phyloP scores from a whole-genome alignment of 35 echinoderm and acorn worm species.

The Stichopus chloronotus region DNA sequence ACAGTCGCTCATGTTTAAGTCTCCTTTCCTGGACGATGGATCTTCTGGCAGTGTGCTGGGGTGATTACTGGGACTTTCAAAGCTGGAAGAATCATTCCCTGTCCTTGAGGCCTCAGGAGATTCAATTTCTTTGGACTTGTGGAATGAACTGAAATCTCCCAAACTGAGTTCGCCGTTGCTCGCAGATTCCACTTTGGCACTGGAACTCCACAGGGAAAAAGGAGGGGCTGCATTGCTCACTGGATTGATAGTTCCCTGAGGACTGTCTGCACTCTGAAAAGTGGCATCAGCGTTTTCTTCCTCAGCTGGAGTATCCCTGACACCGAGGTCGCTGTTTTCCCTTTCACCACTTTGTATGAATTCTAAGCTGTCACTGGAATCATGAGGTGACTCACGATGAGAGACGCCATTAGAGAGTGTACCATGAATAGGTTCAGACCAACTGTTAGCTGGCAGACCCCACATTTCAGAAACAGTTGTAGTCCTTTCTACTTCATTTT shows the following conservation, averaged over 20 bases:
- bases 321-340: background rate
- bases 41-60: background rate
- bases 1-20: background rate
- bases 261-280: background rate
- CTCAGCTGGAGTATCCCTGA: background rate
- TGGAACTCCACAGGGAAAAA: background rate
- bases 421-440: background rate
- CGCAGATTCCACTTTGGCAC: background rate
- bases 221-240: background rate
- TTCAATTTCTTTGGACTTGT: background rate
- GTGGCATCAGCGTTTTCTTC: background rate
- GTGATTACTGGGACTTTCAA: background rate
- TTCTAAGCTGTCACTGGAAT: conserved; percentile 47
- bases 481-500: conserved; percentile 13
- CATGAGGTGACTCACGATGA: background rate
- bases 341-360: conserved; percentile 23
- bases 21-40: background rate
- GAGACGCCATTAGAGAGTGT: conserved; percentile 23
- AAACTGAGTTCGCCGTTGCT: background rate
- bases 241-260: background rate
- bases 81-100: background rate
- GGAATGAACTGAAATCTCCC: conserved; percentile 40
- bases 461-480: conserved; percentile 29
- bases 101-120: background rate
- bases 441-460: background rate